A percentile compares a stretch with the other conserved stretches of the same genome.
Conservation (phyloP, 2,888 invertebrate species). For the Rhingia campestris region DNA sequence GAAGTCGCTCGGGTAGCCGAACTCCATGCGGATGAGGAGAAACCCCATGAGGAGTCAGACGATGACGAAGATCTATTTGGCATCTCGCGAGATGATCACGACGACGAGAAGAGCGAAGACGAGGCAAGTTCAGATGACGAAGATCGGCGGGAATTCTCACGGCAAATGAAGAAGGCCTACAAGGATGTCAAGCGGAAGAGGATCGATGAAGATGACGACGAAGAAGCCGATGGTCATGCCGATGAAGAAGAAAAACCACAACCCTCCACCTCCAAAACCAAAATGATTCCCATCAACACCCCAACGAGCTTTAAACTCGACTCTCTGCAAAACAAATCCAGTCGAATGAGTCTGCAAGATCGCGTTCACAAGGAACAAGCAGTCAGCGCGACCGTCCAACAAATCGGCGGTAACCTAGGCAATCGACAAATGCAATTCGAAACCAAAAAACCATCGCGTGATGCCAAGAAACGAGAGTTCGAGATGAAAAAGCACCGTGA, state of each 20-base stretch:
- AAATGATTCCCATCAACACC: constrained; percentile 86
- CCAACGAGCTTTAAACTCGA: constrained; percentile 86
- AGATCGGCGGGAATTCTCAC: constrained; percentile 91
- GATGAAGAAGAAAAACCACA: constrained; percentile 76
- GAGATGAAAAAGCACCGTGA: constrained; percentile 87
- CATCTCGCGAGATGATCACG: constrained; percentile 77
- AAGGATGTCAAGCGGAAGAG: constrained; percentile 82
- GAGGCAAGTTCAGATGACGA: constrained; percentile 86
- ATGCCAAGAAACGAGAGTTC: constrained; percentile 85
- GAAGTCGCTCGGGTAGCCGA: constrained; percentile 84
- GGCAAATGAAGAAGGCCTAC: constrained; percentile 89
- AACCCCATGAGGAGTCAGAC: constrained; percentile 80
- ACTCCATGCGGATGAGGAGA: constrained; percentile 81
- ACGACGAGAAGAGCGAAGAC: constrained; percentile 83
- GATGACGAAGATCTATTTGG: constrained; percentile 82
- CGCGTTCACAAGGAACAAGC: constrained; percentile 86
- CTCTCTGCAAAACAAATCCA: constrained; percentile 75
- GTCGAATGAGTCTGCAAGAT: constrained; percentile 86
- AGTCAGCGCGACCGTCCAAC: constrained; percentile 79
- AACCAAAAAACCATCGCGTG: constrained; percentile 85
- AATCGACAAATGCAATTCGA: constrained; percentile 92
- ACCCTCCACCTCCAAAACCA: constrained; percentile 81
- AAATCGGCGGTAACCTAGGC: constrained; percentile 86
- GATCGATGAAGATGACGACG: constrained; percentile 77
- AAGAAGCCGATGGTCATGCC: constrained; percentile 78